Percentiles rank a stretch among this genome's conserved stretches.
Conservation (phyloP, 64 coral and sea anemone species). For the Orbicella faveolata region DNA sequence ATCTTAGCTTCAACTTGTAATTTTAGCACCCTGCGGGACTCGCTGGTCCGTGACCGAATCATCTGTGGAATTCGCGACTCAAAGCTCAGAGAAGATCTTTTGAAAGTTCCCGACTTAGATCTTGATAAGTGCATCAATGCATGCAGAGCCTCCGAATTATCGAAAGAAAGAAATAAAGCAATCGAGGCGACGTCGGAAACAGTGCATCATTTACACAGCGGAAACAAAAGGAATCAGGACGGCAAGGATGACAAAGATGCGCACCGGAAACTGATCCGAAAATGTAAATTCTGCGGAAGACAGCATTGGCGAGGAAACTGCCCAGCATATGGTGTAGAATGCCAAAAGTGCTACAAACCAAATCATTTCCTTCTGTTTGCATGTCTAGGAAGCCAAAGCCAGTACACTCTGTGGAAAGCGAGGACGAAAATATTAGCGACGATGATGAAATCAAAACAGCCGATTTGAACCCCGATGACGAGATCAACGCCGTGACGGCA, state of each 20-base stretch:
- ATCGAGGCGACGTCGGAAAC: not conserved
- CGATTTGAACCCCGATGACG: not conserved
- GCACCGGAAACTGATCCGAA: conserved; percentile 11
- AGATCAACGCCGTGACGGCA: conserved; percentile 1
- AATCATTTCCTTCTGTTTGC: conserved; percentile 48
- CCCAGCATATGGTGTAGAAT: conserved; percentile 36
- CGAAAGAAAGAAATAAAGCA: conserved; percentile 36
- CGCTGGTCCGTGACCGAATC: conserved; percentile 36
- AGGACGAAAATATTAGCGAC: conserved; percentile 12
- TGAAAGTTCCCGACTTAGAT: conserved; percentile 48
- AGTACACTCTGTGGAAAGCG: conserved; percentile 20
- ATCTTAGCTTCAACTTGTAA: conserved; percentile 39
- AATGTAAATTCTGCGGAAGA: conserved; percentile 43
- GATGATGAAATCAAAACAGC: conserved; percentile 27
- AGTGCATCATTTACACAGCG: not conserved
- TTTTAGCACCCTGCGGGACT: conserved; percentile 47
- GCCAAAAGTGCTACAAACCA: conserved; percentile 40
- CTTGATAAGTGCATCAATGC: conserved; percentile 29
- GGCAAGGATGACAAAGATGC: not conserved
- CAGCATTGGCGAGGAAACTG: conserved; percentile 22
- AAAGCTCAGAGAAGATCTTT: conserved; percentile 11
- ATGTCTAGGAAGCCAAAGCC: conserved; percentile 17
- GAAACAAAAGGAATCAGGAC: not conserved
- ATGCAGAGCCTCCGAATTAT: conserved; percentile 33
- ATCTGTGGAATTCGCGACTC: conserved; percentile 47